These are phyloP conservation scores for Otolemur crassicaudatus DNA, from an alignment of 2,797 vertebrate genomes.

Conservation along the genomic window DNA sequence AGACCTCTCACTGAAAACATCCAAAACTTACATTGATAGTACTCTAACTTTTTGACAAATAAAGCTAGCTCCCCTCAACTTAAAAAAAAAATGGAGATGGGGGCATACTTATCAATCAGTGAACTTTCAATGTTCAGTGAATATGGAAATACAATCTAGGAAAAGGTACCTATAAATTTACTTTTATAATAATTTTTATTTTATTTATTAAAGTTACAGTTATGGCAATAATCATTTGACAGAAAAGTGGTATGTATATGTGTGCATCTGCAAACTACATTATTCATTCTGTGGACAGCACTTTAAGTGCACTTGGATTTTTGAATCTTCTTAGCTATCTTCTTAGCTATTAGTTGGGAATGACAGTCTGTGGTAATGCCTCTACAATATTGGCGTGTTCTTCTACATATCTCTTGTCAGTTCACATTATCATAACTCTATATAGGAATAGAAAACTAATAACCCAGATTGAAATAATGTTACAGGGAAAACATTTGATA, in stretches of 20 bases:
- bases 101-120: not conserved
- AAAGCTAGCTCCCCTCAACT: not conserved
- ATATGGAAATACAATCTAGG: not conserved
- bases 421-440: not conserved
- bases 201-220: not conserved
- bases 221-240: not conserved
- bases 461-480: not conserved
- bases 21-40: not conserved
- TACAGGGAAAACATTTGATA: not conserved
- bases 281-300: not conserved
- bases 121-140: not conserved
- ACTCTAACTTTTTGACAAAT: not conserved
- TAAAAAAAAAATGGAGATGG: not conserved
- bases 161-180: not conserved
- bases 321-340: not conserved
- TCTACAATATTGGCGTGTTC: not conserved
- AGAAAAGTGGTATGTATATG: not conserved
- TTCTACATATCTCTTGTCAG: not conserved
- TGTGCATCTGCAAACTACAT: not conserved
- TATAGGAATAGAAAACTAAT: not conserved
- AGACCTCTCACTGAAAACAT: not conserved
- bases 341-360: not conserved
- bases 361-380: not conserved
- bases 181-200: not conserved
- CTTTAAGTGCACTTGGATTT: not conserved